phyloP scores from a whole-genome alignment of 2,113 vertebrate genomes.

The Suricata suricatta region DNA sequence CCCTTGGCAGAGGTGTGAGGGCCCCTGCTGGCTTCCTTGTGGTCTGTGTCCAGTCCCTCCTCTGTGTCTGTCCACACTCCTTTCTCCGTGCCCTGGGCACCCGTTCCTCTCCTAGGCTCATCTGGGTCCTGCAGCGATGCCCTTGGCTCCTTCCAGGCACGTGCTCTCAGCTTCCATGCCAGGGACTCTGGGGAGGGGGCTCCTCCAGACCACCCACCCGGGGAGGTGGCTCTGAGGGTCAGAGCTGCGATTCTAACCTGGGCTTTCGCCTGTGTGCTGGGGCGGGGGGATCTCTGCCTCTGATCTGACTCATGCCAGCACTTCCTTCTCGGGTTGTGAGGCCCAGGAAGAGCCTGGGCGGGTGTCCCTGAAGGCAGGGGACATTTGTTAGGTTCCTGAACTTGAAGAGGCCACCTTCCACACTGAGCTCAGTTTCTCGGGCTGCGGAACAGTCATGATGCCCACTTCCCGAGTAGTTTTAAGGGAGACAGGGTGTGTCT shows the following conservation, averaged over 20 bases:
- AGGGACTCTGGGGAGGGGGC: accelerated
- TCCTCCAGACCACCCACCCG: neutral
- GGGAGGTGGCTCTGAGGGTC: neutral
- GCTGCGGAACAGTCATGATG: neutral
- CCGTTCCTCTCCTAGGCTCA: neutral
- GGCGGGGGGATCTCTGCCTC: neutral
- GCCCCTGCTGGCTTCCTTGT: neutral
- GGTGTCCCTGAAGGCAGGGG: neutral
- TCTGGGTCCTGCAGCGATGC: neutral
- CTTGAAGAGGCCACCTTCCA: neutral
- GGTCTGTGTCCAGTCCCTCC: too few relatives aligned
- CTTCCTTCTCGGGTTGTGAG: neutral
- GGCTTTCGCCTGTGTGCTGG: too few relatives aligned
- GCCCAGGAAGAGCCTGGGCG: neutral
- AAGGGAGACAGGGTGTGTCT: neutral
- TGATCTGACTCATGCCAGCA: too few relatives aligned
- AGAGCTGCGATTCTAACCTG: neutral
- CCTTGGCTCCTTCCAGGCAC: neutral
- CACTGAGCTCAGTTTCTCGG: neutral
- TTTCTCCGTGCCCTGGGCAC: neutral
- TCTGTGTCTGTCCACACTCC: accelerated
- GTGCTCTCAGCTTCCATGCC: neutral
- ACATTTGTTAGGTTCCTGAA: too few relatives aligned
- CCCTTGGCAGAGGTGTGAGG: neutral
- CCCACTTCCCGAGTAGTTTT: neutral